Evolutionary conservation across 2,797 vertebrate species (phyloP).

Genomic region (Xenops minutus): DNA sequence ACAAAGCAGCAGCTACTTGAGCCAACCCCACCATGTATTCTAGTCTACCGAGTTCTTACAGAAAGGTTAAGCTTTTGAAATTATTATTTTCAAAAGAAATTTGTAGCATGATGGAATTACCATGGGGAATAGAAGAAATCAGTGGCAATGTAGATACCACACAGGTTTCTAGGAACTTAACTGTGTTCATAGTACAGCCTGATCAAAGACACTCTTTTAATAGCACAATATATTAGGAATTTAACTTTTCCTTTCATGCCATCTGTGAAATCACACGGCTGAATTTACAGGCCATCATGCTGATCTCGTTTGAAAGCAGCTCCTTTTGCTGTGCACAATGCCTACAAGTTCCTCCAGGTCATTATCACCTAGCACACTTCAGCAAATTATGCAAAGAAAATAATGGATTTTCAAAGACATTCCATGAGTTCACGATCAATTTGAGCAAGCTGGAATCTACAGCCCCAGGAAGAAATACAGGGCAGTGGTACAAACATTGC

Average conservation of each 20-base stretch:
- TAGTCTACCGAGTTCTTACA: neutral
- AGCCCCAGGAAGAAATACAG: neutral
- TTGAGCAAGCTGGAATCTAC: neutral
- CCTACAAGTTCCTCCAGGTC: neutral
- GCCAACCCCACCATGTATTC: neutral
- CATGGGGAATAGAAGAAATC: neutral
- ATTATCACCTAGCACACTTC: neutral
- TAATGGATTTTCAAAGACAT: neutral
- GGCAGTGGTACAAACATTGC: neutral
- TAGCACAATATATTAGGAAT: neutral
- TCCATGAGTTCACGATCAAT: neutral
- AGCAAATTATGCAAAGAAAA: neutral
- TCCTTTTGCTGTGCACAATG: neutral
- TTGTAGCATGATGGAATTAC: neutral
- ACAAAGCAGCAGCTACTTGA: accelerated
- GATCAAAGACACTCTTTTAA: neutral
- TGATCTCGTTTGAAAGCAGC: neutral
- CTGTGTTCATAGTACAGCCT: neutral
- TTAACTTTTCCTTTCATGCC: neutral
- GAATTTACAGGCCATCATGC: neutral
- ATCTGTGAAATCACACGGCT: neutral
- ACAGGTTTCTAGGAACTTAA: neutral
- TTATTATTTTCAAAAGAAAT: neutral
- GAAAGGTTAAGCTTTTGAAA: accelerated
- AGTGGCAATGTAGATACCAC: neutral